These are phyloP conservation scores for Salvelinus sp. DNA, from an alignment of 2,113 vertebrate genomes.

Conservation along the genomic window DNA sequence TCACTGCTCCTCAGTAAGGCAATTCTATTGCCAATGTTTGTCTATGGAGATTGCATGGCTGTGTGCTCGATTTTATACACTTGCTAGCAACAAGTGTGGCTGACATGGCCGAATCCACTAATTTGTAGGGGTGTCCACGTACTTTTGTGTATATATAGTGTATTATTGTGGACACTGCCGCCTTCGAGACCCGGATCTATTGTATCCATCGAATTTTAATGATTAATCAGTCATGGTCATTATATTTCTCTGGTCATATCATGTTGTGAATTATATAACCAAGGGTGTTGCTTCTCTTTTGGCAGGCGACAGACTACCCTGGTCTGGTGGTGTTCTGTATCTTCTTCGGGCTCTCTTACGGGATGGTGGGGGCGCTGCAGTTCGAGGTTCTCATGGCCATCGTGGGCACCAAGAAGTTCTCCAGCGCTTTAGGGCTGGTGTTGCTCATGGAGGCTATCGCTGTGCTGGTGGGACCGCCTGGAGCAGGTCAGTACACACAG, in stretches of 20 bases:
- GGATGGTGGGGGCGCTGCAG: constrained; percentile 97
- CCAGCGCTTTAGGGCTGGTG: constrained; percentile 94
- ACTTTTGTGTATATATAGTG: too few species aligned
- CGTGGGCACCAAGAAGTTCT: constrained; percentile 90
- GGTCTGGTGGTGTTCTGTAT: constrained; percentile 87
- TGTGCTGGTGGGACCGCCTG: constrained; percentile 90
- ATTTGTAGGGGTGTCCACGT: too few species aligned
- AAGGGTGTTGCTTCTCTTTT: not conserved
- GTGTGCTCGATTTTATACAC: too few species aligned
- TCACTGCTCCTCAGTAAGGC: too few species aligned
- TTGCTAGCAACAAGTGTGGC: too few species aligned
- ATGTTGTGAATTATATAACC: too few species aligned
- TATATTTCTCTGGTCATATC: not conserved
- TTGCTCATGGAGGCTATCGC: constrained; percentile 89
- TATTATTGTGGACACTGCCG: too few species aligned
- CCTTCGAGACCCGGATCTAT: too few species aligned
- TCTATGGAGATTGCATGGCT: too few species aligned
- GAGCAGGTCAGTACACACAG: constrained; percentile 78
- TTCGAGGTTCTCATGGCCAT: constrained; percentile 98
- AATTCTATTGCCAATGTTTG: too few species aligned
- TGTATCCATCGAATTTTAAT: not conserved
- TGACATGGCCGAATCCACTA: too few species aligned
- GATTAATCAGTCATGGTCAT: not conserved
- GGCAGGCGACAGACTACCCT: constrained; percentile 71
- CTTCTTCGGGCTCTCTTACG: constrained; percentile 96